Percentiles rank a stretch among this genome's conserved stretches.
Evolutionary conservation across 2,797 vertebrate species (phyloP).

Genomic region (Myotis planiceps): DNA sequence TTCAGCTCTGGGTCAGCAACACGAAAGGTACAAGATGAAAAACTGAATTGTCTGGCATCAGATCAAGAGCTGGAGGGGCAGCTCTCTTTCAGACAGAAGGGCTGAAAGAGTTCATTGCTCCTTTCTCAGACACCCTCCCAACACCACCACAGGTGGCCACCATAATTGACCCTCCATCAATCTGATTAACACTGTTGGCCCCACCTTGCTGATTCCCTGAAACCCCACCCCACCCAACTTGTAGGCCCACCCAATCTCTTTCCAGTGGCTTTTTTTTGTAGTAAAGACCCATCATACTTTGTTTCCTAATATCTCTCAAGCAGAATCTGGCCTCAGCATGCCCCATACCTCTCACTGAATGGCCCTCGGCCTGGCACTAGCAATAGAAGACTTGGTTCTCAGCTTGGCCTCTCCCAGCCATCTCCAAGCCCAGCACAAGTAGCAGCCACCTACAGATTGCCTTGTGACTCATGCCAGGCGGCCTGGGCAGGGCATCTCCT

Average conservation of each 20-base stretch:
- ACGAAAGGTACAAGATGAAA: not conserved
- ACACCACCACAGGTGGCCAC: not conserved
- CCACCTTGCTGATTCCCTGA: not conserved
- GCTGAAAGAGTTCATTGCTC: not conserved
- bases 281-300: not conserved
- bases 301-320: not conserved
- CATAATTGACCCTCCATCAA: not conserved
- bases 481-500: not conserved
- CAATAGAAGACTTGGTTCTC: not conserved
- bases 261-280: not conserved
- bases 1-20: not conserved
- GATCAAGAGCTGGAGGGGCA: not conserved
- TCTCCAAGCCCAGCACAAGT: not conserved
- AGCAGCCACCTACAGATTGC: not conserved
- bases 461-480: not conserved
- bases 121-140: not conserved
- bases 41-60: not conserved
- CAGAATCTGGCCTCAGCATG: not conserved
- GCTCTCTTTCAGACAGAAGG: not conserved
- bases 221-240: not conserved
- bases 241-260: not conserved
- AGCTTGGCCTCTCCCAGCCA: not conserved
- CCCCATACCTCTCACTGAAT: not conserved
- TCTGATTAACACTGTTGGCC: not conserved
- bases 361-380: not conserved